phyloP scores from a whole-genome alignment of 2,797 vertebrate species.

The Psittacula derbiana region DNA sequence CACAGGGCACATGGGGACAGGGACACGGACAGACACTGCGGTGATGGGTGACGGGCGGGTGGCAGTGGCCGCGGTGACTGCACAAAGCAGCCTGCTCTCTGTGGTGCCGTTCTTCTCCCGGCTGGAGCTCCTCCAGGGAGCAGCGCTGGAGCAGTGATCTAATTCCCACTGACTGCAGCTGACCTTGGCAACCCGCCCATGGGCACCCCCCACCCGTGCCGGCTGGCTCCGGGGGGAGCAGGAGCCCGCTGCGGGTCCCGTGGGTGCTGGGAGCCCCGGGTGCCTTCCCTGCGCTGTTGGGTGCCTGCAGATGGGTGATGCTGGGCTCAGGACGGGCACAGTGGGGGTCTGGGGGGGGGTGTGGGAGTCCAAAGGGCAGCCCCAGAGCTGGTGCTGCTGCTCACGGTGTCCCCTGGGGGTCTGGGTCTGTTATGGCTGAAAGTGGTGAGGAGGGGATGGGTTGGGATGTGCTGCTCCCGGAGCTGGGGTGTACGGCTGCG shows the following conservation, averaged over 20 bases:
- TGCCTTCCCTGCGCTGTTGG: too few relatives aligned
- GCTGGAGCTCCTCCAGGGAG: slow-evolving; percentile 76
- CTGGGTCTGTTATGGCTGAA: not conserved
- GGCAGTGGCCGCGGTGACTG: slow-evolving; percentile 17
- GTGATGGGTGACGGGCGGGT: not conserved
- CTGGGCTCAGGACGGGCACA: not conserved
- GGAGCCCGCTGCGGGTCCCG: accelerated
- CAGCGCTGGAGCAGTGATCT: slow-evolving; percentile 78
- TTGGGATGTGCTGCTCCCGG: not conserved
- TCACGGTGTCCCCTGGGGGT: too few relatives aligned
- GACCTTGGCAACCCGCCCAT: slow-evolving; percentile 82
- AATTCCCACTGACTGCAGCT: slow-evolving; percentile 81
- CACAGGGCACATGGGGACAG: not conserved
- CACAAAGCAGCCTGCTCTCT: not conserved
- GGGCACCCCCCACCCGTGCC: not conserved
- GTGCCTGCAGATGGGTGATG: not conserved
- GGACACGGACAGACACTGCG: accelerated
- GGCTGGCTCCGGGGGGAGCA: not conserved
- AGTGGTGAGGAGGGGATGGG: not conserved
- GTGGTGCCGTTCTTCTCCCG: slow-evolving; percentile 15
- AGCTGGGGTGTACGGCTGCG: not conserved
- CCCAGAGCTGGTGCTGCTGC: not conserved
- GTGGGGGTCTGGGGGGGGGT: not conserved
- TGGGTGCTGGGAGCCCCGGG: not conserved
- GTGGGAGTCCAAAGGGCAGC: not conserved